phyloP scores from a whole-genome alignment of 2,888 invertebrate species.

The Pelosia muscerda region DNA sequence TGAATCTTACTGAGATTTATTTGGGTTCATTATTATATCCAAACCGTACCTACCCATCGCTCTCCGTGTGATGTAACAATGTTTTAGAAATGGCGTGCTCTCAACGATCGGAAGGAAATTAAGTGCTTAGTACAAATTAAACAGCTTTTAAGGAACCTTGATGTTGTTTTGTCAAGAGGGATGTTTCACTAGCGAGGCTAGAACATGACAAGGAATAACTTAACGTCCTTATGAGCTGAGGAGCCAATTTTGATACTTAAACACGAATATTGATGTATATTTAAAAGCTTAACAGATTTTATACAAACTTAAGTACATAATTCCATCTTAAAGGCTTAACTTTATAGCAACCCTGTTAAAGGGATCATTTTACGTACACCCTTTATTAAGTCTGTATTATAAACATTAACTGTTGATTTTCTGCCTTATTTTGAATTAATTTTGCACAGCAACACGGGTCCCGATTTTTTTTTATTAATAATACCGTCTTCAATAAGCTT shows the following conservation, averaged over 20 bases:
- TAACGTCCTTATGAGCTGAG: constrained; percentile 2
- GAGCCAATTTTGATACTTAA: neutral
- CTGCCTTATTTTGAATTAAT: neutral
- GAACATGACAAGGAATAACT: constrained; percentile 9
- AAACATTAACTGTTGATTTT: neutral
- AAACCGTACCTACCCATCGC: neutral
- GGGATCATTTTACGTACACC: neutral
- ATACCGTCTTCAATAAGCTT: too few relatives aligned
- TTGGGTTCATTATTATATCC: too few relatives aligned
- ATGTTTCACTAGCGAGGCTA: neutral
- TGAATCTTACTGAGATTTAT: too few relatives aligned
- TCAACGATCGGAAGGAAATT: neutral
- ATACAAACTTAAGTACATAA: neutral
- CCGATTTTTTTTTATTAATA: too few relatives aligned
- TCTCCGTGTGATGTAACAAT: neutral
- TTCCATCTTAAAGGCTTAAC: neutral
- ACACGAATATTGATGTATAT: neutral
- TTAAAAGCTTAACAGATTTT: constrained; percentile 5
- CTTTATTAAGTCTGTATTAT: neutral
- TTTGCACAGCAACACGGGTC: neutral
- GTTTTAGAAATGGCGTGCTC: neutral
- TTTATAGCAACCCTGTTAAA: neutral
- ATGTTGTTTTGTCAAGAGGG: constrained; percentile 2
- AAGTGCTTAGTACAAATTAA: constrained; percentile 6
- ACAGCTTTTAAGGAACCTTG: neutral